Evolutionary conservation across 1,140 invertebrate genomes (phyloP), one percentile per base, ranked within the genome.

Genomic region (Atta colombica): DNA sequence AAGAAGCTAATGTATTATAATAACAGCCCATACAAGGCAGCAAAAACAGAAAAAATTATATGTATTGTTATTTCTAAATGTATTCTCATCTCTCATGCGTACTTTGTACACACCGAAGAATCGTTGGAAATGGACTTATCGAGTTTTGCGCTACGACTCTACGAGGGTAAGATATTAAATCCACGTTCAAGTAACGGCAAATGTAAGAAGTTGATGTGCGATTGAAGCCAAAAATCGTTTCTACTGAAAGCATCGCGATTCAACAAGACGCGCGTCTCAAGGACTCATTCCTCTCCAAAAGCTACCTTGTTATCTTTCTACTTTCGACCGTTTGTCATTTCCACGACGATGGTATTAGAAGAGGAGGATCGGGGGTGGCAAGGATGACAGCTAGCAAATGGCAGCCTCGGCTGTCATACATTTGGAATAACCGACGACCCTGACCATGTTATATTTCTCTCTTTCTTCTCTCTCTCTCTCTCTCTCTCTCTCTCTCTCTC

Each of bases 251-350:
- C n/a, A 39, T 69, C 51, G 63, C 77, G 21, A 55, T 39, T 53
- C 63, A 65, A 69, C 8, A 21, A 39, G 31, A 69, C 28, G 65
- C 63, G 31, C 63, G 31, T 49, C 31, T 81, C 31, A 61, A 66
- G 45, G 25, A 8, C 66, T 81, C 31, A 25, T 69, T 58, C 14
- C 63, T 21, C 49, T 35, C n/a, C 39, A 28, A 72, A 18, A 31
- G 31, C 65, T 28, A 66, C 65, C 75, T 91, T 91, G 82, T 91
- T 91, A 89, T 91, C 87, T 86, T 84, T 75, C 77, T 49, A 51
- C 60, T 63, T 53, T 61, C 35, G 39, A 55, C 25, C 78, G 81
- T 91, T 89, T 88, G 53, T 91, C 88, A 91, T 89, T 80, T 89
- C 81, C 81, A 91, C 72, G 74, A 18, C 55, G 72, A 25, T 53